Conservation (phyloP, 1,140 invertebrate species). For the Polypedilum vanderplanki region DNA sequence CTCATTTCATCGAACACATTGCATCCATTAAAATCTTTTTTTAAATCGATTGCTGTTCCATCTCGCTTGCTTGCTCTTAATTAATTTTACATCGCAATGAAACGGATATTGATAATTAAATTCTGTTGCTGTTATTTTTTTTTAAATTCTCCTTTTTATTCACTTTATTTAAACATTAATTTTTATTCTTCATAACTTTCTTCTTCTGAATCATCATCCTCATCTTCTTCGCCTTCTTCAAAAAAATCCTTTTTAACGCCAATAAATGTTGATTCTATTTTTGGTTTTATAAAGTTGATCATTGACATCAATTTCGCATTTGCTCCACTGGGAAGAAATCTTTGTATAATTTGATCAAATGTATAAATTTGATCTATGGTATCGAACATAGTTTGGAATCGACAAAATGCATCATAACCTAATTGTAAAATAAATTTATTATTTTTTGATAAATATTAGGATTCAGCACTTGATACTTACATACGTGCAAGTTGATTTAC, state of each 20-base stretch:
- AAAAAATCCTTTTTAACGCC: no score
- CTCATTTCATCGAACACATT: not conserved
- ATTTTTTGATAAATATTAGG: no score
- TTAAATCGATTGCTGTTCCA: not conserved
- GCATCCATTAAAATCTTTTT: not conserved
- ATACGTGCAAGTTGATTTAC: no score
- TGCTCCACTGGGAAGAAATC: no score
- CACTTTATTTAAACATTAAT: not conserved
- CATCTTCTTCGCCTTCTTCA: not conserved
- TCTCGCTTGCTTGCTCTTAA: not conserved
- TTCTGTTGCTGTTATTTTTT: not conserved
- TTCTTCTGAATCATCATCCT: not conserved
- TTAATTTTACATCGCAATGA: slow-evolving; percentile 13
- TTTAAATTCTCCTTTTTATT: not conserved
- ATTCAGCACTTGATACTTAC: no score
- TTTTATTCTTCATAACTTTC: not conserved
- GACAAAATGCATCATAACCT: not conserved
- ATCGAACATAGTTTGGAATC: not conserved
- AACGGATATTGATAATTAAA: slow-evolving; percentile 13
- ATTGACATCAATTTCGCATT: no score
- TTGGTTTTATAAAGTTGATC: no score
- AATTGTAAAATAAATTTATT: no score
- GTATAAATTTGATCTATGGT: not conserved
- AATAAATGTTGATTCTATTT: no score
- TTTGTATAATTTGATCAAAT: not conserved